A percentile compares a stretch with the other conserved stretches of the same genome.
These are phyloP conservation scores for Bombus impatiens DNA, from an alignment of 1,140 invertebrate species.

Conservation along the genomic window DNA sequence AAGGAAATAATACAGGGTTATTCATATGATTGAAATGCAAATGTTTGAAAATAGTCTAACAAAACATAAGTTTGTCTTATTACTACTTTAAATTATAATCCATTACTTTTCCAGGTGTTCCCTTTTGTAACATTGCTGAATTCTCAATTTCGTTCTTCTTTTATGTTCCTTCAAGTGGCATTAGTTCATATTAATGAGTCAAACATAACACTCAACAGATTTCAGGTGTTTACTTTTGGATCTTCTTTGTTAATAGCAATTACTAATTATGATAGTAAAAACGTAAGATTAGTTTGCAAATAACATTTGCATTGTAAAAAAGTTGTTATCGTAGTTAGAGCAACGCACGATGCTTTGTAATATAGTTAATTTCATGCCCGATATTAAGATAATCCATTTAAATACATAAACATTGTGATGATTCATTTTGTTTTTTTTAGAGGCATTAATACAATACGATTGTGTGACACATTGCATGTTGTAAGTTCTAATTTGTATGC, in stretches of 20 bases:
- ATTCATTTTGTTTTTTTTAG: neutral
- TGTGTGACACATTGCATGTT: neutral
- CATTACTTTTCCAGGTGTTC: constrained; percentile 78
- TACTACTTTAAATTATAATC: constrained; percentile 31
- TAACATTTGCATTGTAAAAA: constrained; percentile 3
- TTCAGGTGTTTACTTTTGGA: constrained; percentile 76
- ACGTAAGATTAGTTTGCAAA: neutral
- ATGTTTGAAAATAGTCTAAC: neutral
- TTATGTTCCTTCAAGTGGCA: constrained; percentile 75
- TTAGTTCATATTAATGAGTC: constrained; percentile 75
- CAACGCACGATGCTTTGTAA: neutral
- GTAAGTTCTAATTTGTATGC: neutral
- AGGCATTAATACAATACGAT: too few species aligned
- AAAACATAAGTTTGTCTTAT: neutral
- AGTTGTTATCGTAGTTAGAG: neutral
- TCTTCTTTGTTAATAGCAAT: constrained; percentile 15
- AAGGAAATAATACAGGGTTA: neutral
- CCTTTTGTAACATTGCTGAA: constrained; percentile 78
- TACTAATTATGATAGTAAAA: neutral
- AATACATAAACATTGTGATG: neutral
- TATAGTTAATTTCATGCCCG: neutral
- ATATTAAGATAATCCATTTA: neutral
- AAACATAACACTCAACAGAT: constrained; percentile 73
- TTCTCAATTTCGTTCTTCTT: constrained; percentile 76
- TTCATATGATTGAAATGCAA: neutral